Percentiles rank a stretch among this genome's conserved stretches.
phyloP scores from a whole-genome alignment of 2,113 vertebrate species.

The Furnarius figulus region DNA sequence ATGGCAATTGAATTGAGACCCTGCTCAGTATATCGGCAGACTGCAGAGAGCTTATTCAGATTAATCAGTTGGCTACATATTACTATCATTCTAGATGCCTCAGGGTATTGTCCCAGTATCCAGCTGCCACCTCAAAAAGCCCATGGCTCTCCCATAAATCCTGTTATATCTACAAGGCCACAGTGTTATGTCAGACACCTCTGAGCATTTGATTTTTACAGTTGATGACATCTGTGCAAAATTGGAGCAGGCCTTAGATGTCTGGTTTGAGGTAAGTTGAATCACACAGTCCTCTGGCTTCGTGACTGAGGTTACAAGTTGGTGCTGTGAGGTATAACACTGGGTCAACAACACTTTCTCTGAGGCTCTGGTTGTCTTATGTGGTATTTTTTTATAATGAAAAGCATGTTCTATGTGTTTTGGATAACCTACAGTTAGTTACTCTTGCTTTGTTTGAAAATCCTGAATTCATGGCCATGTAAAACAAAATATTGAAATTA shows the following conservation, averaged over 20 bases:
- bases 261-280: background rate
- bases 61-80: background rate
- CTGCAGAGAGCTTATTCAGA: background rate
- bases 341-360: fast-evolving
- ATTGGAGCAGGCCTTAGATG: background rate
- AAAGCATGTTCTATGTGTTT: fast-evolving
- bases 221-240: background rate
- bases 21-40: fast-evolving
- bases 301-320: background rate
- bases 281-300: background rate
- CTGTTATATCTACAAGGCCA: background rate
- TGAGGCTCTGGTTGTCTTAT: background rate
- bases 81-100: background rate
- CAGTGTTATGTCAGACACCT: background rate
- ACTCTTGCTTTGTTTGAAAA: background rate
- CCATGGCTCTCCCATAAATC: background rate
- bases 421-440: background rate
- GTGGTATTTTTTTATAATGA: background rate
- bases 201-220: background rate
- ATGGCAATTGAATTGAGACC: background rate
- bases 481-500: background rate
- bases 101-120: background rate
- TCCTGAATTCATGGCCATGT: background rate
- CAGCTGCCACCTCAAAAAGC: background rate
- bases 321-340: fast-evolving